phyloP scores from a whole-genome alignment of 2,113 vertebrate species.

The Salvator merianae region DNA sequence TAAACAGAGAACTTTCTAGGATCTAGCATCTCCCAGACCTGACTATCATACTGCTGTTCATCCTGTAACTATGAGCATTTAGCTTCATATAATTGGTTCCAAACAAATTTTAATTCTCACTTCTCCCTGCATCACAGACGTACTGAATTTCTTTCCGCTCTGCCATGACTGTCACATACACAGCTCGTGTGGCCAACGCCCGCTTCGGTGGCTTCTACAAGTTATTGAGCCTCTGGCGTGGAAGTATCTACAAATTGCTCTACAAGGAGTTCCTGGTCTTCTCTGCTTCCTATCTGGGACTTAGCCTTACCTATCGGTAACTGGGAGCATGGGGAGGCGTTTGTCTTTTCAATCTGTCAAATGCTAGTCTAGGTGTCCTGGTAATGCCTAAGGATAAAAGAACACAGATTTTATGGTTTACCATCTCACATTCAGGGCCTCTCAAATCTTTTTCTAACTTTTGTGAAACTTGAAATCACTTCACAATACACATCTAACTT shows the following conservation, averaged over 20 bases:
- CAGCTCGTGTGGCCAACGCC: conserved; percentile 88
- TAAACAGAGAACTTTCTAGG: background rate
- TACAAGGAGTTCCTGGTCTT: conserved; percentile 91
- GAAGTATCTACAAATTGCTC: conserved; percentile 93
- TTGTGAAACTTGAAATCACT: background rate
- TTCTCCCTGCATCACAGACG: background rate
- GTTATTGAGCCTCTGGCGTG: conserved; percentile 88
- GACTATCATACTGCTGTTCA: background rate
- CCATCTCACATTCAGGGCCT: background rate
- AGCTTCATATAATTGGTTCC: no score
- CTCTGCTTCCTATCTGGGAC: conserved; percentile 82
- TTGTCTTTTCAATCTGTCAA: background rate
- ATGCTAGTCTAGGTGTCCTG: background rate
- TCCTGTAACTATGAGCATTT: background rate
- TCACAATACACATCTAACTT: background rate
- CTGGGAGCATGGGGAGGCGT: background rate
- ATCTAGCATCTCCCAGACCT: background rate
- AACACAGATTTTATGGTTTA: background rate
- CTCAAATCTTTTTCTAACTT: background rate
- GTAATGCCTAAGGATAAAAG: background rate
- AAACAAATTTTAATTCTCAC: no score
- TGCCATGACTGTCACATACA: conserved; percentile 92
- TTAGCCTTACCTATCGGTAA: conserved; percentile 91
- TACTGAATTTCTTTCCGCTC: no score
- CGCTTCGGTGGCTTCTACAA: conserved; percentile 92